Conservation (phyloP, 2,888 invertebrate genomes). For the Leptothorax acervorum region DNA sequence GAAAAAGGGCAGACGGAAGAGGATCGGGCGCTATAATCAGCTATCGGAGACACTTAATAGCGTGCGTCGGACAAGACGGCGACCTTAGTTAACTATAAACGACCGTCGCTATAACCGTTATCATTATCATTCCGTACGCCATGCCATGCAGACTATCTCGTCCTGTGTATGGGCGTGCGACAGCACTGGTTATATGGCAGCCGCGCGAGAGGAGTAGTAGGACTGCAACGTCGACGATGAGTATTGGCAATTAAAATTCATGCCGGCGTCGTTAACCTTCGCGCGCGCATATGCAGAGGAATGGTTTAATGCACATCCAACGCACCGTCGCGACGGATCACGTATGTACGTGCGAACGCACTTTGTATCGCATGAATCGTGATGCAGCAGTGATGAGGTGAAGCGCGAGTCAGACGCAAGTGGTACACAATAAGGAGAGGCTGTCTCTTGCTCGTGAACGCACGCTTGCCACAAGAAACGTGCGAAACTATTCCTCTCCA, state of each 20-base stretch:
- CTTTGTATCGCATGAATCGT: constrained; percentile 13
- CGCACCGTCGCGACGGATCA: neutral
- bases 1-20: neutral
- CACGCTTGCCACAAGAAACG: neutral
- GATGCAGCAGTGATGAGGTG: constrained; percentile 36
- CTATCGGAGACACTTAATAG: constrained; percentile 67
- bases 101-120: constrained; percentile 68
- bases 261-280: constrained; percentile 66
- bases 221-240: constrained; percentile 44
- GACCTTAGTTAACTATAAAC: constrained; percentile 65
- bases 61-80: constrained; percentile 67
- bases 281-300: constrained; percentile 29
- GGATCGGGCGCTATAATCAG: constrained; percentile 60
- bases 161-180: neutral
- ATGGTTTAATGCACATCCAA: constrained; percentile 39
- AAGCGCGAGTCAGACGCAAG: constrained; percentile 27
- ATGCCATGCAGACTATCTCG: constrained; percentile 59
- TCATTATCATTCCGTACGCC: constrained; percentile 70
- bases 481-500: neutral
- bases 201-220: neutral
- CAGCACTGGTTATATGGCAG: constrained; percentile 26
- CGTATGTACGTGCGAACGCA: constrained; percentile 25
- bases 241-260: constrained; percentile 74
- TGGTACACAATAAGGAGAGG: neutral
- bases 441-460: neutral